Evolutionary conservation across 1,140 invertebrate genomes (phyloP).

Genomic region (Vanessa atalanta): DNA sequence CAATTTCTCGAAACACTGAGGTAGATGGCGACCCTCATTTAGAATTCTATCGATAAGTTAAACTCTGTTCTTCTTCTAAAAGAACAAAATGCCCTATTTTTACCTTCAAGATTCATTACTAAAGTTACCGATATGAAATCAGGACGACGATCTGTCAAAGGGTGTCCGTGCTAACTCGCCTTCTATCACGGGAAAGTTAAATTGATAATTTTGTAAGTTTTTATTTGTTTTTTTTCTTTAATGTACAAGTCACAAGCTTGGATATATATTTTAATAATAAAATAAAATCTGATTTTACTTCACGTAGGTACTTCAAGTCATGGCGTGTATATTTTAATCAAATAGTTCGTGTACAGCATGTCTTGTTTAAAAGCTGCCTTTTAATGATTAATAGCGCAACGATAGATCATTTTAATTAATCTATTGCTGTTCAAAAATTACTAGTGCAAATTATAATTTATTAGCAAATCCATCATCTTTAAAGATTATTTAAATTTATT

Average conservation of each 20-base stretch:
- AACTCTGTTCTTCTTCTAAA: background rate
- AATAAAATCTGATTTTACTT: background rate
- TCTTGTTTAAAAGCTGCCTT: no score
- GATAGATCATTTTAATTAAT: no score
- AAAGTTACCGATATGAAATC: constrained; percentile 37
- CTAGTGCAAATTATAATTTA: no score
- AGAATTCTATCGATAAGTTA: background rate
- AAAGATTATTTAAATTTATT: no score
- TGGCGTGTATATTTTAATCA: no score
- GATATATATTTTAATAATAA: background rate
- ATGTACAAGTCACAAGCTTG: constrained; percentile 20
- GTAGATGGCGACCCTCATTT: background rate
- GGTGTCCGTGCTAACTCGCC: constrained; percentile 27
- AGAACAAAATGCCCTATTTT: constrained; percentile 17
- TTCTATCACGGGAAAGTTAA: constrained; percentile 37
- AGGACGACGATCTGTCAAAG: constrained; percentile 32
- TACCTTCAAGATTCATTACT: constrained; percentile 37
- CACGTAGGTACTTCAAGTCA: background rate
- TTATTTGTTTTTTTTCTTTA: constrained; percentile 28
- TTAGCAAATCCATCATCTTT: no score
- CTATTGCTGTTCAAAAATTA: no score
- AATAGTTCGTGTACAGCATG: no score
- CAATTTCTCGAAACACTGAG: no score
- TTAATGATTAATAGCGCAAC: no score
- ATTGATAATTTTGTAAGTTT: constrained; percentile 39